Base-by-base conservation (phyloP, 2,797 vertebrate genomes). In the Micropoecilia bifurca region DNA sequence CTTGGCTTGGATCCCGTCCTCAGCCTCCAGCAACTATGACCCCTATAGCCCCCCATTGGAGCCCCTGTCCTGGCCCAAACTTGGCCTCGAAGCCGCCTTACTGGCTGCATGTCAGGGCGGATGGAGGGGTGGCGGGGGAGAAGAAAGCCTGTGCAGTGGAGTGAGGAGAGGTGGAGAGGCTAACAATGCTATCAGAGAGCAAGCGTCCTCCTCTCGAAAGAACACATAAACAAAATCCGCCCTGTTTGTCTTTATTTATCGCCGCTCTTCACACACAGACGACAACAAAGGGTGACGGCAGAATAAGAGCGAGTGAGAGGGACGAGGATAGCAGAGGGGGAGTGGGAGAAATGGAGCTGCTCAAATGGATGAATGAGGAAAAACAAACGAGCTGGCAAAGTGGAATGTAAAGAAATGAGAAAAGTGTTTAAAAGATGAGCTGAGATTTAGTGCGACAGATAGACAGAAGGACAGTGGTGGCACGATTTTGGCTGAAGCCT, bases 151-250 rank as follows among this genome's bases (percentile, higher is more conserved):
- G 94, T 95, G 94, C 95, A 96, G 85, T 83, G 94, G 93, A 95
- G 94, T 96, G 95, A 95, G 92, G 90, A 95, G 92, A 93, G 94
- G 93, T 92, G 93, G 91, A 92, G 93, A 92, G 90, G 92, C 93
- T 93, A 95, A 96, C 95, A 96, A 95, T 96, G 92, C 94, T 96
- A 96, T 96, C 94, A 93, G 94, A 93, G 91, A 81, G 91, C 90
- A 93, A 88, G 90, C 92, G 89, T 89, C 84, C 88, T 73, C 84
- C 93, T 90, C 90, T 90, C 81, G 75, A 79, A 87, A 77, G 50
- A 85, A 75, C 83, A 82, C 73, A 77, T 76, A 81, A 79, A 73
- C 57, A 81, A 78, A 81, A 71, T 76, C 80, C 39, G 74, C 83
- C 68, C 71, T 77, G 88, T 94, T 93, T 92, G 90, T 93, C 89